phyloP scores from a whole-genome alignment of 1,140 invertebrate genomes.

The Cherax destructor region DNA sequence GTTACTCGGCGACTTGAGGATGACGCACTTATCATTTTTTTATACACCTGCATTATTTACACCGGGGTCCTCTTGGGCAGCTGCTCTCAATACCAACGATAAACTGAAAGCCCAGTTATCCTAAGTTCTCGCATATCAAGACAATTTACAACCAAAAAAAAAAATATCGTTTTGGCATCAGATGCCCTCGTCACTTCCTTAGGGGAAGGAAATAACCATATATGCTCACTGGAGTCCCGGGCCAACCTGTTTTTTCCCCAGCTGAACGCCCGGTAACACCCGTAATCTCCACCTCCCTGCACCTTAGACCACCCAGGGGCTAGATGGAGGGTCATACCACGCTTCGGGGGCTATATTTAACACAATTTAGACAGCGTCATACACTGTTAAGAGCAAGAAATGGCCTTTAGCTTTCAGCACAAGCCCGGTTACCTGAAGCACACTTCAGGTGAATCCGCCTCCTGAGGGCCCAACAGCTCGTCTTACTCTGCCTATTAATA shows the following conservation, averaged over 20 bases:
- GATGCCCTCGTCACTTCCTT: constrained; percentile 47
- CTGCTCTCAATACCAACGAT: constrained; percentile 24
- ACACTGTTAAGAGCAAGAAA: constrained; percentile 48
- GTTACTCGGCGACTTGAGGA: constrained; percentile 2
- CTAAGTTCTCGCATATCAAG: background rate
- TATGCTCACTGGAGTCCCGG: constrained; percentile 5
- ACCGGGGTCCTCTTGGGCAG: constrained; percentile 6
- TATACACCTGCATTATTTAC: background rate
- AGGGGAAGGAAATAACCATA: constrained; percentile 29
- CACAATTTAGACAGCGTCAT: constrained; percentile 66
- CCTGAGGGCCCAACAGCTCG: background rate
- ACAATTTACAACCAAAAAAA: too few species aligned
- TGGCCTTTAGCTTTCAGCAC: background rate
- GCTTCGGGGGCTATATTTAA: constrained; percentile 36
- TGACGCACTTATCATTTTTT: constrained; percentile 4
- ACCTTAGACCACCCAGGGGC: constrained; percentile 8
- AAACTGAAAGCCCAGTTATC: constrained; percentile 24
- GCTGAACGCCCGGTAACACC: background rate
- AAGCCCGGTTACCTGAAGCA: too few species aligned
- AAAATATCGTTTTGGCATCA: constrained; percentile 52
- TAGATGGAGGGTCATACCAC: background rate
- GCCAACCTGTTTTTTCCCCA: background rate
- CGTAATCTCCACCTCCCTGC: constrained; percentile 2
- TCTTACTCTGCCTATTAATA: constrained; percentile 19
- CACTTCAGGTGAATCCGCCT: background rate